A percentile compares a stretch with the other conserved stretches of the same genome.
Conservation (phyloP, 2,797 vertebrate species). For the Bovichtus variegatus region DNA sequence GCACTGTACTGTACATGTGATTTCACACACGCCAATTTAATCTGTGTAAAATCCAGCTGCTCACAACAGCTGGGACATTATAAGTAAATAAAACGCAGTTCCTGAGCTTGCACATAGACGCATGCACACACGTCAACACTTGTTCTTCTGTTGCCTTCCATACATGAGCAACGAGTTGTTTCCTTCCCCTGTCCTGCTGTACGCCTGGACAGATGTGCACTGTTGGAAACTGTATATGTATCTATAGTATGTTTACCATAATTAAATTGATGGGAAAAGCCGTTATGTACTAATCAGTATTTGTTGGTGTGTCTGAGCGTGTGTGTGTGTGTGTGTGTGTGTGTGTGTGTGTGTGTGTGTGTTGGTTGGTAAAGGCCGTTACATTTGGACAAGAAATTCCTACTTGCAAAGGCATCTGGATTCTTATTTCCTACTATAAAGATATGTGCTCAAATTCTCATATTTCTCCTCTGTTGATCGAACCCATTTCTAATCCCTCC, state of each 20-base stretch:
- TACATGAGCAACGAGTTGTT: slow-evolving; percentile 33
- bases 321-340: neutral
- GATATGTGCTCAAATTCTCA: slow-evolving; percentile 4
- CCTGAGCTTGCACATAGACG: slow-evolving; percentile 54
- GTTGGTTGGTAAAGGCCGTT: neutral
- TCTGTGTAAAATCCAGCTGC: slow-evolving; percentile 72
- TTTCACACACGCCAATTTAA: slow-evolving; percentile 54
- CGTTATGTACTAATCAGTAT: slow-evolving; percentile 35
- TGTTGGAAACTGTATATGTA: slow-evolving; percentile 63
- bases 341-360: neutral
- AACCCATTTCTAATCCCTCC: neutral
- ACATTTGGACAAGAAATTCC: slow-evolving; percentile 1
- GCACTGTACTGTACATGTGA: slow-evolving; percentile 52
- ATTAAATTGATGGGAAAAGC: slow-evolving; percentile 63
- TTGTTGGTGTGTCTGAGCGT: slow-evolving; percentile 1
- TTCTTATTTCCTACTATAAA: neutral
- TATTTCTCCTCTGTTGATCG: slow-evolving; percentile 5
- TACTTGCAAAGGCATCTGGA: neutral
- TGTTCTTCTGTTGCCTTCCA: slow-evolving; percentile 45
- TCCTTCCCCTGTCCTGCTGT: slow-evolving; percentile 35
- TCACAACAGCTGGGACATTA: slow-evolving; percentile 73
- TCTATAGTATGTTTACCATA: slow-evolving; percentile 52
- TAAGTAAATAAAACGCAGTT: slow-evolving; percentile 64
- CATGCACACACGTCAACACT: slow-evolving; percentile 52
- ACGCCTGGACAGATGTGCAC: slow-evolving; percentile 68